A percentile compares a stretch with the other conserved stretches of the same genome.
Conservation (phyloP, 1,140 invertebrate genomes). For the Metopolophium dirhodum region DNA sequence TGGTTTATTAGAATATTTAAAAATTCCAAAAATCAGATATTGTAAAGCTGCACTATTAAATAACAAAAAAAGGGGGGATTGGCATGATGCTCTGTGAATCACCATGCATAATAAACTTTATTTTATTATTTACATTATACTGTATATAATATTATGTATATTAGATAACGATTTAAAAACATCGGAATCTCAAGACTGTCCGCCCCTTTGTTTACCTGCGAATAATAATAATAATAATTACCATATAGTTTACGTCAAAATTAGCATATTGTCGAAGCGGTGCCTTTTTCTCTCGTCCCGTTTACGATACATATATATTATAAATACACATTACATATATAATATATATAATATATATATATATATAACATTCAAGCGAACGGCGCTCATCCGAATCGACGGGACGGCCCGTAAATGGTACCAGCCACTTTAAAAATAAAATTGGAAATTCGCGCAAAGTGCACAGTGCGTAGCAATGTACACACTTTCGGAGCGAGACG, state of each 20-base stretch:
- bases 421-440: background rate
- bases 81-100: background rate
- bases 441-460: background rate
- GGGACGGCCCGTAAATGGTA: background rate
- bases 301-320: background rate
- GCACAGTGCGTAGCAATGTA: background rate
- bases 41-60: background rate
- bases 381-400: background rate
- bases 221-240: conserved; percentile 8
- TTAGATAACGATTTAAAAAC: background rate
- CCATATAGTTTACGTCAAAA: background rate
- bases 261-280: background rate
- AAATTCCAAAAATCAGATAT: background rate
- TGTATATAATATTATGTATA: background rate
- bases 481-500: background rate
- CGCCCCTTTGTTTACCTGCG: background rate
- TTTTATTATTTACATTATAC: conserved; percentile 1
- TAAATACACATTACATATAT: no score
- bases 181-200: background rate
- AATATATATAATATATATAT: no score
- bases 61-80: no score
- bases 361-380: background rate
- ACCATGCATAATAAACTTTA: background rate
- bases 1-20: background rate
- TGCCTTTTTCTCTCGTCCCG: background rate